These are phyloP conservation scores for Drosophila ficusphila DNA, from an alignment of 1,140 invertebrate genomes.

Conservation along the genomic window DNA sequence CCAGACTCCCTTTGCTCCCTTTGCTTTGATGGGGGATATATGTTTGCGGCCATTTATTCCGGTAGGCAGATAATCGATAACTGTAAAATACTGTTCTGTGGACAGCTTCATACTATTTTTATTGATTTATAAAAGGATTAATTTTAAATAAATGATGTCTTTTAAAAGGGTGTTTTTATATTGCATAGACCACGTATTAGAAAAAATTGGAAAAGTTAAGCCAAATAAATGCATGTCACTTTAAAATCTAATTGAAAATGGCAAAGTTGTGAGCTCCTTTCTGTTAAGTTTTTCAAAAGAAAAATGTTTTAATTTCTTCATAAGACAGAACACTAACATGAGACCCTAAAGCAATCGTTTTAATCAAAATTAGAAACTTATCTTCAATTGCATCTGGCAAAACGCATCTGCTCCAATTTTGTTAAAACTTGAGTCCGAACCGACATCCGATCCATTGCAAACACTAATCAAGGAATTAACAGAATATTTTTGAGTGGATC, in stretches of 20 bases:
- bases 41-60: conserved; percentile 2
- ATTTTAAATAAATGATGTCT: too few relatives aligned
- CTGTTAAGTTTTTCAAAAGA: too few relatives aligned
- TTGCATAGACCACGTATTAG: too few relatives aligned
- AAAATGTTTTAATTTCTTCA: too few relatives aligned
- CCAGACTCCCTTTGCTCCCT: not conserved
- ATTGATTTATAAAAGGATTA: too few relatives aligned
- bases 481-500: conserved; percentile 27
- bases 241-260: too few relatives aligned
- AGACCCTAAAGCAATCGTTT: not conserved
- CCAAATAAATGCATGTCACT: too few relatives aligned
- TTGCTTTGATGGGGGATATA: not conserved
- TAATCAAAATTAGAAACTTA: conserved; percentile 8
- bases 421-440: not conserved
- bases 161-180: too few relatives aligned
- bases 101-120: too few relatives aligned
- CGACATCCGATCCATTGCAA: conserved; percentile 1
- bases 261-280: too few relatives aligned
- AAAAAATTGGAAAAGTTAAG: too few relatives aligned
- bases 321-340: not conserved
- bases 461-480: conserved; percentile 19
- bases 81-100: not conserved
- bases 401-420: conserved; percentile 16
- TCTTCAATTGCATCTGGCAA: conserved; percentile 3
- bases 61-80: not conserved